phyloP scores from a whole-genome alignment of 1,140 invertebrate genomes.

The Trichomalopsis sarcophagae region DNA sequence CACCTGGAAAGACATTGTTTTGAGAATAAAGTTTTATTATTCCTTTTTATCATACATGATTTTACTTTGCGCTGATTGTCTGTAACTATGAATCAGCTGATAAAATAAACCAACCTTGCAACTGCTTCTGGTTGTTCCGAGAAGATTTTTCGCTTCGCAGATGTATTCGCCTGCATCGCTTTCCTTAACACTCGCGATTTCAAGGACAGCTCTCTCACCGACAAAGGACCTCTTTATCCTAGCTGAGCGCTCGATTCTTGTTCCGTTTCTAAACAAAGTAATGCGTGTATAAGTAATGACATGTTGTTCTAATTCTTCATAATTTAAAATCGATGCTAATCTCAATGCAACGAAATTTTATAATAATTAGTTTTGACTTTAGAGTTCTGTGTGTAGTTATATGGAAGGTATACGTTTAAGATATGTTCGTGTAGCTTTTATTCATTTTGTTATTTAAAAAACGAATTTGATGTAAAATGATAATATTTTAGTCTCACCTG shows the following conservation, averaged over 20 bases:
- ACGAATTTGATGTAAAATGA: not conserved
- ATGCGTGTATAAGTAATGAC: too few relatives aligned
- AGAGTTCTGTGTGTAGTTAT: not conserved
- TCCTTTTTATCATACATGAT: too few relatives aligned
- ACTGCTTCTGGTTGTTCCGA: constrained; percentile 63
- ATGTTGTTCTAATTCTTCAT: too few relatives aligned
- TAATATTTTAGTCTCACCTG: constrained; percentile 63
- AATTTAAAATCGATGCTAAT: too few relatives aligned
- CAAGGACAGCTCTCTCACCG: constrained; percentile 71
- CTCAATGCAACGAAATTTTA: too few relatives aligned
- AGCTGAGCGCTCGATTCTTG: constrained; percentile 67
- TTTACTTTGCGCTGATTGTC: too few relatives aligned
- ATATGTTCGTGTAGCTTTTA: too few relatives aligned
- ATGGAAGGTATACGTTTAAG: too few relatives aligned
- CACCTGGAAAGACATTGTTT: constrained; percentile 54
- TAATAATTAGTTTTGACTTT: not conserved
- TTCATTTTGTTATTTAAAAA: not conserved
- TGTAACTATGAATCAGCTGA: not conserved
- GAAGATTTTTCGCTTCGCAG: constrained; percentile 82
- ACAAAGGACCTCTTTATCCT: constrained; percentile 70
- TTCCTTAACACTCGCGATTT: constrained; percentile 74
- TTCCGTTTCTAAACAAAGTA: constrained; percentile 73
- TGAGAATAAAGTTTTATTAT: not conserved
- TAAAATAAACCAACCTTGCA: constrained; percentile 59
- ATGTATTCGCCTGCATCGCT: constrained; percentile 81